These are phyloP conservation scores for Adelges cooleyi DNA, from an alignment of 1,140 invertebrate genomes.

Conservation along the genomic window DNA sequence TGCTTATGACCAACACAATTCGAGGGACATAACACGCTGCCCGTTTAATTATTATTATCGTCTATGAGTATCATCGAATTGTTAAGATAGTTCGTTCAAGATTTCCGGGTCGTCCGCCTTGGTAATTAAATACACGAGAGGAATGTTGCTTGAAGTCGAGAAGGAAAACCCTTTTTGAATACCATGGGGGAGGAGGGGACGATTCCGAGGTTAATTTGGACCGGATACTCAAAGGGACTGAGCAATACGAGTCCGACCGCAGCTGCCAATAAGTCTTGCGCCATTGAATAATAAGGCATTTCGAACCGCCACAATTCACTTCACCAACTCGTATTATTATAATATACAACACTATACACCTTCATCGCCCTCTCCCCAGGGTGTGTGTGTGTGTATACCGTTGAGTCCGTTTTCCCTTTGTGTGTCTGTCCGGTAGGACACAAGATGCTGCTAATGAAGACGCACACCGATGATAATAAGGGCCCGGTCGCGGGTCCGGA, in stretches of 20 bases:
- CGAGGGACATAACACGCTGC: too few species aligned
- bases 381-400: too few species aligned
- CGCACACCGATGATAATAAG: neutral
- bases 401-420: neutral
- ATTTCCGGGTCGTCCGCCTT: neutral
- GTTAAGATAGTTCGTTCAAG: neutral
- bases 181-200: neutral
- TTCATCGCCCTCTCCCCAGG: too few species aligned
- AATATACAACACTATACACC: too few species aligned
- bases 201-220: conserved; percentile 2
- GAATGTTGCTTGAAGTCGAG: neutral
- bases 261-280: neutral
- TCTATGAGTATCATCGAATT: neutral
- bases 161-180: neutral
- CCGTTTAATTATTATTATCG: too few species aligned
- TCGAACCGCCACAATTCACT: neutral
- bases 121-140: neutral
- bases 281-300: neutral
- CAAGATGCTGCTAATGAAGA: conserved; percentile 15
- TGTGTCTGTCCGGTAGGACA: neutral
- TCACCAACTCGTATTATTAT: too few species aligned
- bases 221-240: conserved; percentile 17
- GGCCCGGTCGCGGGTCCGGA: neutral
- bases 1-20: too few species aligned
- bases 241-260: conserved; percentile 5